These are phyloP conservation scores for Drosophila eugracilis DNA, from an alignment of 1,140 invertebrate species.

Conservation along the genomic window DNA sequence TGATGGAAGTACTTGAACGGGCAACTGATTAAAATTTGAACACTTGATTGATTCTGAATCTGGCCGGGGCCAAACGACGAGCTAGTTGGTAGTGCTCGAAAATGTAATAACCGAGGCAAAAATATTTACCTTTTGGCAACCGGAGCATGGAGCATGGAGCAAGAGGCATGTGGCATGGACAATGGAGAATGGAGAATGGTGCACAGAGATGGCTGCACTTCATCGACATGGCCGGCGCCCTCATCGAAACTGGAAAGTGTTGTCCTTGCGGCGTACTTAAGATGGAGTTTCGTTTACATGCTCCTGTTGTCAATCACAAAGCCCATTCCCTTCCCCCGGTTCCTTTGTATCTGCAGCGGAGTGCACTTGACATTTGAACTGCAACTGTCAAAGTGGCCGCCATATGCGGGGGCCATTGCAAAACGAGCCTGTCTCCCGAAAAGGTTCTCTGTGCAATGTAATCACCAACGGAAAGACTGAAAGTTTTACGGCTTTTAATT, in stretches of 20 bases:
- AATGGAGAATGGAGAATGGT: constrained; percentile 26
- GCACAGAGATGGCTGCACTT: constrained; percentile 41
- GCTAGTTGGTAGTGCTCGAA: constrained; percentile 47
- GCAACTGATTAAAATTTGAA: constrained; percentile 77
- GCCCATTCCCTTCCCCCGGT: constrained; percentile 28
- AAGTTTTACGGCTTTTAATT: constrained; percentile 78
- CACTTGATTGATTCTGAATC: constrained; percentile 78
- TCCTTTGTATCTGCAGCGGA: constrained; percentile 41
- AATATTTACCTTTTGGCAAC: constrained; percentile 79
- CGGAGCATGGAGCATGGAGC: constrained; percentile 35
- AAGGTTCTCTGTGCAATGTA: constrained; percentile 29
- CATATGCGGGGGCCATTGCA: constrained; percentile 25
- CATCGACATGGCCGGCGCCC: constrained; percentile 9
- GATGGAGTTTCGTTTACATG: constrained; percentile 59
- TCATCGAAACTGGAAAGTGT: constrained; percentile 16
- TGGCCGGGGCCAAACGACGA: constrained; percentile 19
- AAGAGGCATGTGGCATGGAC: constrained; percentile 15
- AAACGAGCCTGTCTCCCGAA: constrained; percentile 32
- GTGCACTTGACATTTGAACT: constrained; percentile 79
- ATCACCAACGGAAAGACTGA: constrained; percentile 43
- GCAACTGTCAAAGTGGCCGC: constrained; percentile 67
- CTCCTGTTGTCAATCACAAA: constrained; percentile 73
- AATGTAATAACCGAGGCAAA: constrained; percentile 78
- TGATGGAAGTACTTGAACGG: constrained; percentile 58
- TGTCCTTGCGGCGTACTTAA: constrained; percentile 44